These are phyloP conservation scores for Ptychoptera contaminata DNA, from an alignment of 2,888 invertebrate genomes.

Conservation along the genomic window DNA sequence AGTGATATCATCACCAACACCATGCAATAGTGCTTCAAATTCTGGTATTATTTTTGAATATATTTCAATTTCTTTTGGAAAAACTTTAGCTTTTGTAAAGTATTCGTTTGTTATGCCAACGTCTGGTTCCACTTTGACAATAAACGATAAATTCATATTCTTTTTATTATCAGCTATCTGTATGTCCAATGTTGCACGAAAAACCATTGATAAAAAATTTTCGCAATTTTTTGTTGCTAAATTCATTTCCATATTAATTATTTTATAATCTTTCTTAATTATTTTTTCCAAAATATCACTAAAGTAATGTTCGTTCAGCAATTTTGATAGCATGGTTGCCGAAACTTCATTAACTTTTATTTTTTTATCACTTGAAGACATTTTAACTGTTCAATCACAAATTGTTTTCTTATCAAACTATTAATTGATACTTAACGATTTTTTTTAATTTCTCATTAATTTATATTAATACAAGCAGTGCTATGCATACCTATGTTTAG, in stretches of 20 bases:
- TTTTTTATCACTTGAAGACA: not conserved
- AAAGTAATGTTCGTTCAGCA: constrained; percentile 5
- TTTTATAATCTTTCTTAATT: constrained; percentile 1
- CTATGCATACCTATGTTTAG: no score
- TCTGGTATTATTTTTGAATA: constrained; percentile 20
- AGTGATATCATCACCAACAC: constrained; percentile 15
- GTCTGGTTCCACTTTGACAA: constrained; percentile 4
- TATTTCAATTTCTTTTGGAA: constrained; percentile 24
- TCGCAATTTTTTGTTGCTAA: constrained; percentile 14
- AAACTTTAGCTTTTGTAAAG: constrained; percentile 11
- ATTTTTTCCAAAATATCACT: constrained; percentile 6
- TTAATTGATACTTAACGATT: no score
- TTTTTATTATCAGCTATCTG: constrained; percentile 14
- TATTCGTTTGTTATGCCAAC: constrained; percentile 11
- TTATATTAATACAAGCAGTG: no score
- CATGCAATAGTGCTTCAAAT: constrained; percentile 21
- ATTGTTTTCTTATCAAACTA: no score
- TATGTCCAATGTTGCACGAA: constrained; percentile 16
- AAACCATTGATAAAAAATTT: constrained; percentile 21
- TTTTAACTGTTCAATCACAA: no score
- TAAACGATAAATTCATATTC: not conserved
- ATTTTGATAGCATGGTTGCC: constrained; percentile 1
- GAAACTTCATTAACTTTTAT: constrained; percentile 7
- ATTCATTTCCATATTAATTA: constrained; percentile 7
- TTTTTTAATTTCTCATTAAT: no score